These are phyloP conservation scores for Heterotilapia buettikoferi DNA, from an alignment of 2,113 vertebrate genomes.

Conservation along the genomic window DNA sequence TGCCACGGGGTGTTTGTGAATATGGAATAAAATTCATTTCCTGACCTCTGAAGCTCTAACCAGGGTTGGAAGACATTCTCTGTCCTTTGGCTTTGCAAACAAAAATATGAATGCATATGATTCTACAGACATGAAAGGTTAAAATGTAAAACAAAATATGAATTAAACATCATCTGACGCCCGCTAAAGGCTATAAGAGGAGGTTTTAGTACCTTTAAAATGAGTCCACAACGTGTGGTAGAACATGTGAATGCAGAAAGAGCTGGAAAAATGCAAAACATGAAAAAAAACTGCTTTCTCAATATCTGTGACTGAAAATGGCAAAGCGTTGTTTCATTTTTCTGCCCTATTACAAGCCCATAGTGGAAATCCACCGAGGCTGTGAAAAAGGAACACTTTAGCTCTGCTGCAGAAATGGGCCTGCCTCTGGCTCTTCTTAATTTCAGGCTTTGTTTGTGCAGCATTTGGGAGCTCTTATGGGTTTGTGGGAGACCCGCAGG, in stretches of 20 bases:
- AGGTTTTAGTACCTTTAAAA: slow-evolving; percentile 39
- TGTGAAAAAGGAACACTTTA: slow-evolving; percentile 62
- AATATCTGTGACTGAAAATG: slow-evolving; percentile 39
- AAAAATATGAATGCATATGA: slow-evolving; percentile 26
- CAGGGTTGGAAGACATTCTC: slow-evolving; percentile 1
- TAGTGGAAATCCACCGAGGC: slow-evolving; percentile 48
- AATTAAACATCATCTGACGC: slow-evolving; percentile 52
- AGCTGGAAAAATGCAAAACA: not conserved
- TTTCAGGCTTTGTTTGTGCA: slow-evolving; percentile 74
- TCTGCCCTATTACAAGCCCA: slow-evolving; percentile 24
- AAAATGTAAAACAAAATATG: slow-evolving; percentile 50
- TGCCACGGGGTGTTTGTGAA: slow-evolving; percentile 33
- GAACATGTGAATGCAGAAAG: slow-evolving; percentile 32
- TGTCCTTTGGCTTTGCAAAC: not conserved
- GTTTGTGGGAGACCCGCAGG: slow-evolving; percentile 64
- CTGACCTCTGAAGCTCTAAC: slow-evolving; percentile 39
- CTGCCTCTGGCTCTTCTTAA: slow-evolving; percentile 68
- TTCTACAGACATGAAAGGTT: slow-evolving; percentile 37
- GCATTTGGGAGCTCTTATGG: slow-evolving; percentile 56
- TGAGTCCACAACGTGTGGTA: slow-evolving; percentile 12
- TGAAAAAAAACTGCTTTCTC: slow-evolving; percentile 20
- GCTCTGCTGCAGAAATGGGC: slow-evolving; percentile 53
- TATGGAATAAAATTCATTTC: slow-evolving; percentile 23
- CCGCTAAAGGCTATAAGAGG: slow-evolving; percentile 20
- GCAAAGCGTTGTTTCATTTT: not conserved